Evolutionary conservation across 1,140 invertebrate genomes (phyloP), one percentile per base, ranked within the genome.

Genomic region (Nasonia vitripennis): DNA sequence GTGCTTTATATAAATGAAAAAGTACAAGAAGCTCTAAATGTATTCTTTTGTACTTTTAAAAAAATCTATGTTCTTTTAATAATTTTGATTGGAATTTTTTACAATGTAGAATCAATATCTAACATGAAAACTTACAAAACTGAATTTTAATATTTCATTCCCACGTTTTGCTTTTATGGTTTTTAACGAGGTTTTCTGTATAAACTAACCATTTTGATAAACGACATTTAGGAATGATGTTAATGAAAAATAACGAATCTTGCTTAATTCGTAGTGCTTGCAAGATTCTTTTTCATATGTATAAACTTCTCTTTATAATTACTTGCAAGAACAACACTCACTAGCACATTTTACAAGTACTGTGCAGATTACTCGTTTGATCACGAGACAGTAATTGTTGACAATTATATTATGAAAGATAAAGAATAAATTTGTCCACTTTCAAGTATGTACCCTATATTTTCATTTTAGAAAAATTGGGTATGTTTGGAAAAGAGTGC

Each of bases 361-460:
- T 11, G 31, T 75, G 78, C 48, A 67, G 67, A 74, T 80, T 17
- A 41, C 68, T 79, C 41, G n/a, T 79, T 62, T 14, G n/a, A 81
- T 34, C 34, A 85, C 37, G 34, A 68, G 48, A 85, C 51, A 81
- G 31, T 80, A 23, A 85, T 75, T n/a, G 34, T 84, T 37, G 10
- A 84, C 48, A 79, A 70, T 62, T 7, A 78, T 84, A 41, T 67
- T 81, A 80, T 85, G 68, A 85, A 45, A 48, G n/a, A 55, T 10
- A 85, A 85, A 81, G 31, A 81, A 85, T 81, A 17, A 85, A 48
- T 77, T 48, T 41, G 20, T 17, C 27, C 71, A 81, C 70, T 75
- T 85, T 68, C 31, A 68, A 31, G 1, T 27, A 20, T 1, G 10
- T 27, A 17, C 1, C 23, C 14, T 9, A 68, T 17, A 45, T 45